These are phyloP conservation scores for Carassius auratus DNA, from an alignment of 2,113 vertebrate species.

Conservation along the genomic window DNA sequence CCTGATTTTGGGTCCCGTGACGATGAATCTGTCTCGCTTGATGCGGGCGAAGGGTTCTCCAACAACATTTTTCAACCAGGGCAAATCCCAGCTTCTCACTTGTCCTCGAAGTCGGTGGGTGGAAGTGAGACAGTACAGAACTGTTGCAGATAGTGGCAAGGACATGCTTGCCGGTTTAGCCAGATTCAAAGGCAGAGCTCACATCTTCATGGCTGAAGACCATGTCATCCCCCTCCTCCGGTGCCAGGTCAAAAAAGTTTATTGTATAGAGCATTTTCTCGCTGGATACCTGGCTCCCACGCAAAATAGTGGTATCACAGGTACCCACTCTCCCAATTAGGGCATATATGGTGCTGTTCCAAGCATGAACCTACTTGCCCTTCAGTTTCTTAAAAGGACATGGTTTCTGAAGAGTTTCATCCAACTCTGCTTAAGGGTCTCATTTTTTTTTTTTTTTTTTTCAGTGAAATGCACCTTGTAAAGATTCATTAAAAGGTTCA, in stretches of 20 bases:
- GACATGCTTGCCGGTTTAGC: neutral
- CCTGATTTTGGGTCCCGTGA: neutral
- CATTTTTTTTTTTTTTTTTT: no score
- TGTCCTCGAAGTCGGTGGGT: no score
- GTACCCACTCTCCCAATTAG: no score
- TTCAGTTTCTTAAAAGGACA: no score
- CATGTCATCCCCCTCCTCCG: neutral
- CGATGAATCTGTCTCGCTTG: neutral
- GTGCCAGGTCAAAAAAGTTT: neutral
- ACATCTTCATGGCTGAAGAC: neutral
- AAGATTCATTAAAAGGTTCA: neutral
- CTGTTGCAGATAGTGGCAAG: no score
- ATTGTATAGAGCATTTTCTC: neutral
- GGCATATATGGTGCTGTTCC: no score
- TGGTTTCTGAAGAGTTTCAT: neutral
- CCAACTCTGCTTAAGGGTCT: neutral
- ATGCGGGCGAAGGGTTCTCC: neutral
- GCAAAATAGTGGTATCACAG: no score
- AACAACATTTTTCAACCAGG: neutral
- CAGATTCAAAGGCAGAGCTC: neutral
- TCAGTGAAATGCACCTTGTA: neutral
- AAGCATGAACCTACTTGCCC: no score
- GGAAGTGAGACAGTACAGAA: no score
- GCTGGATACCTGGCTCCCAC: neutral
- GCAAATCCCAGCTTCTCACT: no score